Evolutionary conservation across 1,140 invertebrate species (phyloP).

Genomic region (Phthorimaea operculella): DNA sequence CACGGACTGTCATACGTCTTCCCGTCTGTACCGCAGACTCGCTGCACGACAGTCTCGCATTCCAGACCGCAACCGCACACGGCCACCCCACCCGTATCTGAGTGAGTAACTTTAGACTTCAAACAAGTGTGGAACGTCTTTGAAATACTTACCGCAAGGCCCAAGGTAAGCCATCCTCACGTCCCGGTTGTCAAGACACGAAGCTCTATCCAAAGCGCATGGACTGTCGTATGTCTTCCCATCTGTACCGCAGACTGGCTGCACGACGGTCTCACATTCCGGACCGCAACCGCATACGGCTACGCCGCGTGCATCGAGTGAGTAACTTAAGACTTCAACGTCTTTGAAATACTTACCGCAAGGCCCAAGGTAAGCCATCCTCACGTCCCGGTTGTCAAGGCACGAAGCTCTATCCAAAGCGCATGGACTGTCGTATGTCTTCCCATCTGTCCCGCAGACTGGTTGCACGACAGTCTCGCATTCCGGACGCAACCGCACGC

Average conservation of each 20-base stretch:
- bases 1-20: slow-evolving; percentile 87
- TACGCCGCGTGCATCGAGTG: slow-evolving; percentile 82
- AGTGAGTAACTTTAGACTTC: no score
- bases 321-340: slow-evolving; percentile 82
- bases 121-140: no score
- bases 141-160: slow-evolving; percentile 82
- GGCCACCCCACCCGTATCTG: no score
- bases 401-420: slow-evolving; percentile 80
- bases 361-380: no score
- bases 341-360: no score
- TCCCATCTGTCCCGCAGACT: slow-evolving; percentile 84
- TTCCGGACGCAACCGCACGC: slow-evolving; percentile 83
- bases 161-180: no score
- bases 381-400: slow-evolving; percentile 73
- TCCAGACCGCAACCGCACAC: slow-evolving; percentile 81
- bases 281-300: slow-evolving; percentile 86
- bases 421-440: slow-evolving; percentile 86
- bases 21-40: slow-evolving; percentile 85
- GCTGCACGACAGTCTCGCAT: slow-evolving; percentile 83
- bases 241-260: slow-evolving; percentile 84
- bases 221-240: slow-evolving; percentile 86
- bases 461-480: slow-evolving; percentile 84
- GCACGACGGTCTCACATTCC: slow-evolving; percentile 82
- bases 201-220: slow-evolving; percentile 77
- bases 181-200: slow-evolving; percentile 76